Percentiles rank a stretch among this genome's conserved stretches.
phyloP scores from a whole-genome alignment of 2,888 invertebrate genomes.

The Hermaeophaga mercurialis region DNA sequence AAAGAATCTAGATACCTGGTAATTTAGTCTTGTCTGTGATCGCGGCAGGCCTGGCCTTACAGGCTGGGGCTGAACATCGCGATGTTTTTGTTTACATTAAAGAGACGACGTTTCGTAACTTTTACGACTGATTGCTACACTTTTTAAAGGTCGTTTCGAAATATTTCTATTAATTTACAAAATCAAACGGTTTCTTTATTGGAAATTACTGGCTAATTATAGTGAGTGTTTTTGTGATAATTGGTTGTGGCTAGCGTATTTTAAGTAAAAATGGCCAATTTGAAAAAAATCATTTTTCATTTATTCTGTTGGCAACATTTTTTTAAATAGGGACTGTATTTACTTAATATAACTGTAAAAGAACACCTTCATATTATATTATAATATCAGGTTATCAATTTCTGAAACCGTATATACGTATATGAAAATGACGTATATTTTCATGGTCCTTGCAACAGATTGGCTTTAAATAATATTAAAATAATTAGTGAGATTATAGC shows the following conservation, averaged over 20 bases:
- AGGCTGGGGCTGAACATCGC: conserved; percentile 17
- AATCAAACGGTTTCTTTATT: neutral
- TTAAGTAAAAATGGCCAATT: too few species aligned
- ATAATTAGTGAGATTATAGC: too few species aligned
- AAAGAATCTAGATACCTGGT: conserved; percentile 17
- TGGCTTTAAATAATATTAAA: too few species aligned
- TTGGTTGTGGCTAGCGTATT: neutral
- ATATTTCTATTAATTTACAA: neutral
- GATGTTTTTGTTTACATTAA: neutral
- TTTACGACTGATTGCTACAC: neutral
- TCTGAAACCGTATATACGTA: too few species aligned
- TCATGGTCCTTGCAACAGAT: too few species aligned
- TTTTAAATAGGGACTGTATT: too few species aligned
- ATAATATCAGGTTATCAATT: too few species aligned
- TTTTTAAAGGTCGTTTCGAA: conserved; percentile 3
- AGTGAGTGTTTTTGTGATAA: neutral
- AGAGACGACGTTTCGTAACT: conserved; percentile 1
- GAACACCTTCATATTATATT: too few species aligned
- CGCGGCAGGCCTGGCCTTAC: conserved; percentile 23
- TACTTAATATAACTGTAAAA: too few species aligned
- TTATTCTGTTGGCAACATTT: too few species aligned
- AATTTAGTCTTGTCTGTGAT: conserved; percentile 23
- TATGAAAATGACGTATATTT: too few species aligned
- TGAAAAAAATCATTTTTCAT: too few species aligned
- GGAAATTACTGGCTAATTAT: neutral